A percentile compares a stretch with the other conserved stretches of the same genome.
These are phyloP conservation scores for Adela reaumurella DNA, from an alignment of 2,888 invertebrate genomes.

Conservation along the genomic window DNA sequence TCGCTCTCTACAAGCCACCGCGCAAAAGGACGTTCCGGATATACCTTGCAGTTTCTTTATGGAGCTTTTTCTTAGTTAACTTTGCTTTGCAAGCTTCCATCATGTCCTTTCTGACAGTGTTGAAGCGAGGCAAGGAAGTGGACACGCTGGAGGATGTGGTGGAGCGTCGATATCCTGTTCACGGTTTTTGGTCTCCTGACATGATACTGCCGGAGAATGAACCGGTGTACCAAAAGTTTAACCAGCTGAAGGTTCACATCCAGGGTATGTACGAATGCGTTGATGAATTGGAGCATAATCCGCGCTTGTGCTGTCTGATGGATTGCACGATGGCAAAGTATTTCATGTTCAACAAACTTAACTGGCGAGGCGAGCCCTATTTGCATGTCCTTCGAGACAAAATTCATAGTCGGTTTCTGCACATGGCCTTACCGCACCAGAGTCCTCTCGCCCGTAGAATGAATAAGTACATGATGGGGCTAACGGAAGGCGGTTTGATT, in stretches of 20 bases:
- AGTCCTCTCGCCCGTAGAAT: slow-evolving; percentile 29
- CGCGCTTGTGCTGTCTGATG: slow-evolving; percentile 32
- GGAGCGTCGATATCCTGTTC: slow-evolving; percentile 32
- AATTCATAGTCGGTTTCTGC: slow-evolving; percentile 38
- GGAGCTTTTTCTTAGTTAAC: slow-evolving; percentile 41
- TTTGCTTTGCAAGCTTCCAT: slow-evolving; percentile 42
- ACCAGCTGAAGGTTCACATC: slow-evolving; percentile 26
- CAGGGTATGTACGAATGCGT: slow-evolving; percentile 27
- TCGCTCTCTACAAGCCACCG: slow-evolving; percentile 29
- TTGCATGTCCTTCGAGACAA: slow-evolving; percentile 37
- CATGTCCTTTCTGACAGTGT: slow-evolving; percentile 38
- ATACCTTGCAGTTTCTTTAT: slow-evolving; percentile 30
- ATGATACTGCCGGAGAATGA: slow-evolving; percentile 34
- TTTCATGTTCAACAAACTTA: slow-evolving; percentile 27
- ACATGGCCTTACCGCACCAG: slow-evolving; percentile 28
- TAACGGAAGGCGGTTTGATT: slow-evolving; percentile 38
- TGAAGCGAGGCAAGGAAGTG: slow-evolving; percentile 37
- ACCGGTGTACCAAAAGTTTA: slow-evolving; percentile 27
- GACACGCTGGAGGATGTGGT: slow-evolving; percentile 41
- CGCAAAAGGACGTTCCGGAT: slow-evolving; percentile 27
- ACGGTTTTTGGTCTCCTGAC: slow-evolving; percentile 44
- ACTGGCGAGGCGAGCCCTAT: slow-evolving; percentile 36
- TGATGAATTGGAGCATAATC: slow-evolving; percentile 25
- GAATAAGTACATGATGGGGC: slow-evolving; percentile 25
- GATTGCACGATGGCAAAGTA: slow-evolving; percentile 40